Evolutionary conservation across 2,888 invertebrate genomes (phyloP), one percentile per base, ranked within the genome.

Genomic region (Diachrysia chrysitis): DNA sequence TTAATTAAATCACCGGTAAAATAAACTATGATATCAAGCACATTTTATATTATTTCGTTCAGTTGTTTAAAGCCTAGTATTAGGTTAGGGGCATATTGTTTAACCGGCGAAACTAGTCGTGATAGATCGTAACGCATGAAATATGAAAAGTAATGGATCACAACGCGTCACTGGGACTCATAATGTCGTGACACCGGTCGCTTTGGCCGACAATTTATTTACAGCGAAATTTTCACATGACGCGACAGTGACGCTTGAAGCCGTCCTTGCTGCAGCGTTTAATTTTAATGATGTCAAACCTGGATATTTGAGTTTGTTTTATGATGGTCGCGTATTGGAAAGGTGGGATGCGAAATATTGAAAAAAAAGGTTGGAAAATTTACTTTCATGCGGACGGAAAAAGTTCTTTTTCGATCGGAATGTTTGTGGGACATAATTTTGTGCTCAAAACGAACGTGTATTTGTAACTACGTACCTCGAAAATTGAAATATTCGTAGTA

Each of bases 131-230:
- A 73, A 65, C 64, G 73, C 66, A 72, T 71, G 66, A 79, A 78
- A 83, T 80, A 84, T 83, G 79, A 79, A 85, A 84, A 82, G 81
- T 84, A 84, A 85, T 84, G 84, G 78, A 83, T 85, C 77, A 76
- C 70, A 67, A 65, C 66, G 76, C 77, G 73, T 69, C 72, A 72
- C 76, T 78, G 80, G 83, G 83, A 82, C 82, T 78, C 82, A 83
- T 89, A 89, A 90, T 90, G 88, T 84, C 84, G 60, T 88, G 87
- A 87, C 87, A 85, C 83, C 85, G 88, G 89, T 86, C 84, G 84
- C 80, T 77, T 80, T 75, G 79, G 76, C 83, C 63, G 79, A 83
- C 86, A 87, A 90, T 88, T 89, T 88, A 88, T 90, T 89, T 85
- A 87, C 83, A 83, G 80, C 81, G 79, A 78, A 85, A 87, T 84